phyloP scores from a whole-genome alignment of 1,140 invertebrate species.

The Prorops nasuta region DNA sequence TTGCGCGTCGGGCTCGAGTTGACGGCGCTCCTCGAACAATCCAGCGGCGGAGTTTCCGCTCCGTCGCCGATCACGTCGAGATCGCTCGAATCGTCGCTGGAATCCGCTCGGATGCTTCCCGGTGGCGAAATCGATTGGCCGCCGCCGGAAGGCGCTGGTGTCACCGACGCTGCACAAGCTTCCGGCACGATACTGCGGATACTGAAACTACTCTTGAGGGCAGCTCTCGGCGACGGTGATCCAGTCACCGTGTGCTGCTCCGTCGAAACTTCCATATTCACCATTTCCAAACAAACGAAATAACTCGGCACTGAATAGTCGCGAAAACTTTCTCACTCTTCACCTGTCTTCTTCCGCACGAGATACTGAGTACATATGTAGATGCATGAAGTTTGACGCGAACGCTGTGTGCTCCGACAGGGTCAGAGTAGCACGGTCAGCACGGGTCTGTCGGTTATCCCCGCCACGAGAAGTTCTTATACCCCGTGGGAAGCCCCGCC shows the following conservation, averaged over 20 bases:
- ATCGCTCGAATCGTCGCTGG: slow-evolving; percentile 69
- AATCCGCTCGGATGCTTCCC: slow-evolving; percentile 44
- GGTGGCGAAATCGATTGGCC: slow-evolving; percentile 36
- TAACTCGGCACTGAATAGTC: too few species aligned
- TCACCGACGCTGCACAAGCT: slow-evolving; percentile 59
- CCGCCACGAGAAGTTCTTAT: not conserved
- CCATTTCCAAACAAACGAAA: slow-evolving; percentile 44
- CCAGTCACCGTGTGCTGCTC: slow-evolving; percentile 51
- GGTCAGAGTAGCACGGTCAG: too few species aligned
- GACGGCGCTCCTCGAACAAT: slow-evolving; percentile 60
- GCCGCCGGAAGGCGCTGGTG: slow-evolving; percentile 46
- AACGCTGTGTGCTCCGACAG: too few species aligned
- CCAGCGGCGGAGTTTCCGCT: slow-evolving; percentile 63
- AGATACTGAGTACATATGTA: too few species aligned
- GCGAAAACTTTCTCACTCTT: too few species aligned
- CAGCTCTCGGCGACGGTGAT: slow-evolving; percentile 59
- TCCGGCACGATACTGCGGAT: slow-evolving; percentile 72
- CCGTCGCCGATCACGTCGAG: slow-evolving; percentile 70
- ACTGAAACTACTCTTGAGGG: slow-evolving; percentile 70
- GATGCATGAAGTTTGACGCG: too few species aligned
- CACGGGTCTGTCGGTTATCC: too few species aligned
- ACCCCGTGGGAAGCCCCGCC: not conserved
- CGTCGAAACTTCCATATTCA: slow-evolving; percentile 55
- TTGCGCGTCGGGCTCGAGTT: slow-evolving; percentile 40
- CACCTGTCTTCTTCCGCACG: too few species aligned